Evolutionary conservation across 2,113 vertebrate species (phyloP), one percentile per base, ranked within the genome.

Genomic region (Xiphophorus couchianus): DNA sequence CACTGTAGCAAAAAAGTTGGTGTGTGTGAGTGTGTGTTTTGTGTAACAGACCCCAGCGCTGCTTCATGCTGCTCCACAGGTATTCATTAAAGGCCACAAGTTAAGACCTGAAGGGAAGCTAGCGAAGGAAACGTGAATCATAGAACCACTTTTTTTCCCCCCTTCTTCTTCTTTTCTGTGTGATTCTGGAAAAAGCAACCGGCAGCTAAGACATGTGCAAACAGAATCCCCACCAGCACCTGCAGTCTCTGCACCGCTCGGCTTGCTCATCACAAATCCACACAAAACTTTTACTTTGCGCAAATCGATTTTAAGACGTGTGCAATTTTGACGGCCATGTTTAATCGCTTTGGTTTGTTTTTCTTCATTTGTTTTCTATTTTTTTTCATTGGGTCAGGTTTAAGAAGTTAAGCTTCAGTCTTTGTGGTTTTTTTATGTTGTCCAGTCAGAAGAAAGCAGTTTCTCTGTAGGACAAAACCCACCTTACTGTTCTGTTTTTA

Each of bases 71-170:
- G 19, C 35, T 86, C 72, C 69, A 73, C 81, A 90, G 83, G 83
- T 86, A 87, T 87, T 93, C 81, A 87, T 90, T 91, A 87, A 84
- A 88, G 31, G 31, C 12, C 15, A 81, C 93, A 89, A 81, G 93
- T 92, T 85, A 10, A 51, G 83, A 88, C 93, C 83, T 92, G 94
- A 92, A 74, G 54, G 11, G 39, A 64, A 91, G 87, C 69, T 86
- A 69, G 73, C 30, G 69, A 85, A 83, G 69, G 83, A 83, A 87
- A 91, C 85, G 86, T 84, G 76, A 93, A 89, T 90, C 37, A 31
- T 84, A 70, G 62, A 89, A 42, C n/a, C 12, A 3, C 39, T 44
- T 60, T 86, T 80, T 80, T 83, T 8, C 8, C 33, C 8, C 8
- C 8, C 33, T 80, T 83, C 75, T 63, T 78, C 22, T 62, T 51